Evolutionary conservation across 2,888 invertebrate species (phyloP), one percentile per base, ranked within the genome.

Genomic region (Pyrrhia umbra): DNA sequence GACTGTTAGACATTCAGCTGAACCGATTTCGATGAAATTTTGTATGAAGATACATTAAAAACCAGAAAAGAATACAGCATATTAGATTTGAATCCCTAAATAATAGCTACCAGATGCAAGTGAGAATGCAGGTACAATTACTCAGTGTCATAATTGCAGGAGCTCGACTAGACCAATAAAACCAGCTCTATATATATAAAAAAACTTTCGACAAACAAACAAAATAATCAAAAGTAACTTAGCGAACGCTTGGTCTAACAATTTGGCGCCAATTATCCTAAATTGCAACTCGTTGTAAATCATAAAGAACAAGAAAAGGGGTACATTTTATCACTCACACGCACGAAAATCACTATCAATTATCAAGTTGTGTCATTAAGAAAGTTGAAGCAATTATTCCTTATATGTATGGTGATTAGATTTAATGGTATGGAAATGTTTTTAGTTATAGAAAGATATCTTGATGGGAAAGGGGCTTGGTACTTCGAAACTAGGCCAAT

Each of bases 171-270:
- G 45, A 18, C 16, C 2, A 27, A 9, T 1, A 0, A 34, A 62
- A 20, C 34, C 20, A 23, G 30, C 50, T 1, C 37, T 45, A 51
- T 16, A 20, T 20, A 57, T n/a, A n/a, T n/a, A 59, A 16, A 46
- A 65, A 72, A 65, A 39, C 56, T 68, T 46, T 15, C 18, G 40
- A 57, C 23, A 21, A 25, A 57, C 45, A 65, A 66, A 77, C 68
- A 66, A 56, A 55, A 60, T 63, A 61, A 77, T 74, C 57, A 69
- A 66, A 77, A 66, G 54, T 61, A 40, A 69, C 65, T 77, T 60
- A 63, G 37, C 21, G 2, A 58, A 63, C 54, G 54, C 47, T 69
- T 58, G 66, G 66, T 64, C 45, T 27, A 49, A 51, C 21, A 68
- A 47, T 58, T 68, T 64, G 40, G 23, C 43, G 45, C 40, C 50